Conservation (phyloP, 1,140 invertebrate species). For the Gryllus bimaculatus region DNA sequence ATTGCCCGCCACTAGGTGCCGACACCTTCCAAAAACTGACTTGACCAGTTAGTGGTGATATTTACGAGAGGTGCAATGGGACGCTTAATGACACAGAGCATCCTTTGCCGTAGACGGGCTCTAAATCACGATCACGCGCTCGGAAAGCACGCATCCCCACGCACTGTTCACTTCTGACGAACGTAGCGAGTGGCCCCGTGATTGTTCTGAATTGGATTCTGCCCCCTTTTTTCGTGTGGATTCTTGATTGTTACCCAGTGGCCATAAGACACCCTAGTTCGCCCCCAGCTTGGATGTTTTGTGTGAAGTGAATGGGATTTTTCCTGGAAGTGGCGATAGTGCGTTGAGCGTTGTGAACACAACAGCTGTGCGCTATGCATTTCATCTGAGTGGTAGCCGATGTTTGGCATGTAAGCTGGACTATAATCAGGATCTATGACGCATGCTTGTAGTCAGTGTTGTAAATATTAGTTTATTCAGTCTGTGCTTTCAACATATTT, state of each 20-base stretch:
- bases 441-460: background rate
- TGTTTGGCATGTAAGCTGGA: background rate
- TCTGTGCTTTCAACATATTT: background rate
- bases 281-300: background rate
- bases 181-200: background rate
- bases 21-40: conserved; percentile 13
- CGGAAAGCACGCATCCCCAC: background rate
- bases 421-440: background rate
- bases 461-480: background rate
- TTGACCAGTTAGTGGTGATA: conserved; percentile 6
- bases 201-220: background rate
- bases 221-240: background rate
- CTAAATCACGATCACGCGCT: background rate
- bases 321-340: background rate
- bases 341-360: background rate
- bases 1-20: conserved; percentile 10
- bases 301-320: background rate
- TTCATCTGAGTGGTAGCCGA: background rate
- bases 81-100: background rate
- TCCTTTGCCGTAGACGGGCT: background rate
- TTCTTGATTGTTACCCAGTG: background rate
- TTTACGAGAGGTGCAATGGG: background rate
- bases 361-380: background rate
- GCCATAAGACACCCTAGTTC: background rate
- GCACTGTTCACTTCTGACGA: background rate